These are phyloP conservation scores for Papilio helenus DNA, from an alignment of 1,140 invertebrate genomes.

Conservation along the genomic window DNA sequence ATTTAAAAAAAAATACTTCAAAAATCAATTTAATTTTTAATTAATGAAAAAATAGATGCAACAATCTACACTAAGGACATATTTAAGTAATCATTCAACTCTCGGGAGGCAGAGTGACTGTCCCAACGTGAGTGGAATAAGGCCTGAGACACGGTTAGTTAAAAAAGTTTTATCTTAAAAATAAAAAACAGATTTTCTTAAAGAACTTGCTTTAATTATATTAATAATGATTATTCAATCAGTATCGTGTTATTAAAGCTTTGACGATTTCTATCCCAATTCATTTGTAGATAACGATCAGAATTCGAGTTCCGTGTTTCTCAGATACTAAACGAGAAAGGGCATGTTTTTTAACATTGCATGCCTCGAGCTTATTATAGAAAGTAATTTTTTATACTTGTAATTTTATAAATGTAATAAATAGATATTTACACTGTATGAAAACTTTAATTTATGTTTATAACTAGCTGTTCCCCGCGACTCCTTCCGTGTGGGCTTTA, in stretches of 20 bases:
- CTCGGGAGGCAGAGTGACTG: neutral
- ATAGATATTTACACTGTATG: no score
- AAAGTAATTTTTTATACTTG: neutral
- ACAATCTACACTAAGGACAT: neutral
- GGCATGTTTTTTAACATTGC: neutral
- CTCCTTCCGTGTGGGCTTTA: no score
- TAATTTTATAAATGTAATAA: neutral
- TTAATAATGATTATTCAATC: conserved; percentile 11
- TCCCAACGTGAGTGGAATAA: neutral
- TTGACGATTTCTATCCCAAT: conserved; percentile 2
- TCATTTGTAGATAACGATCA: conserved; percentile 19
- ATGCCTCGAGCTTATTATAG: neutral
- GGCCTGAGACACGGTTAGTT: no score
- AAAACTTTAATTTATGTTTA: no score
- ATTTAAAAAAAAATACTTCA: neutral
- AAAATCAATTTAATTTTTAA: neutral
- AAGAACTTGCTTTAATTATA: neutral
- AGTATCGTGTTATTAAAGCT: neutral
- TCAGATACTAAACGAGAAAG: neutral
- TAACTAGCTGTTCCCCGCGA: no score
- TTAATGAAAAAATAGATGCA: neutral
- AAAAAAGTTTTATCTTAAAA: no score
- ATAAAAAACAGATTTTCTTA: neutral
- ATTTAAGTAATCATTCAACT: neutral
- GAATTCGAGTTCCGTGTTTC: conserved; percentile 1